Conservation (phyloP, 2,113 vertebrate species). For the Calyptomena viridis region DNA sequence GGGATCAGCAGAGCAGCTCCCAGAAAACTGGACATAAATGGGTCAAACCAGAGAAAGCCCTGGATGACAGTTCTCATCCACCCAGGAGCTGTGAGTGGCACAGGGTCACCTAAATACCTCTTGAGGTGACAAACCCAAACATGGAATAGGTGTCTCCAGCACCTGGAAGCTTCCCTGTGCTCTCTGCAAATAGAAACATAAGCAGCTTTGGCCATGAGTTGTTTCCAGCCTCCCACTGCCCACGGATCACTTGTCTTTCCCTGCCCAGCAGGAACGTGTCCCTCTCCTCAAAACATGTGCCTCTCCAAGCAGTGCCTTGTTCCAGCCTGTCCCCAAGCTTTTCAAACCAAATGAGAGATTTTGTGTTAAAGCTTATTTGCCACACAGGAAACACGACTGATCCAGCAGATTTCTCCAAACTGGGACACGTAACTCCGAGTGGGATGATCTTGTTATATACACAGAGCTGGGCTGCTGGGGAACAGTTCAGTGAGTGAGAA, state of each 20-base stretch:
- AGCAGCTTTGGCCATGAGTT: background rate
- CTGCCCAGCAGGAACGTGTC: background rate
- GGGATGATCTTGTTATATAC: background rate
- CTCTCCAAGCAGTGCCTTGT: accelerated
- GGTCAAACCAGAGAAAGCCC: background rate
- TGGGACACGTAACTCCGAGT: accelerated
- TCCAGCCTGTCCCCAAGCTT: background rate
- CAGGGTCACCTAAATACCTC: accelerated
- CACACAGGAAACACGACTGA: background rate
- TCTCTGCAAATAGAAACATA: background rate
- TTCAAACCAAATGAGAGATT: background rate
- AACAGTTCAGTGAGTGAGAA: background rate
- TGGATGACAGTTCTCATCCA: background rate
- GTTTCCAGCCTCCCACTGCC: background rate
- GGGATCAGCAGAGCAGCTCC: background rate
- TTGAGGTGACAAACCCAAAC: background rate
- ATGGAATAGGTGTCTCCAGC: background rate
- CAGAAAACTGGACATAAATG: background rate
- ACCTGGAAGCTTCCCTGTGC: background rate
- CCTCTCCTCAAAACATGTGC: background rate
- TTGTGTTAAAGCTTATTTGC: background rate
- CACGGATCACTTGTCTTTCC: accelerated
- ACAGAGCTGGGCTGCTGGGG: background rate
- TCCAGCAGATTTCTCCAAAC: background rate
- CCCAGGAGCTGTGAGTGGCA: background rate